Percentiles rank a stretch among this genome's conserved stretches.
phyloP scores from a whole-genome alignment of 1,140 invertebrate species.

The Gryon sp. region DNA sequence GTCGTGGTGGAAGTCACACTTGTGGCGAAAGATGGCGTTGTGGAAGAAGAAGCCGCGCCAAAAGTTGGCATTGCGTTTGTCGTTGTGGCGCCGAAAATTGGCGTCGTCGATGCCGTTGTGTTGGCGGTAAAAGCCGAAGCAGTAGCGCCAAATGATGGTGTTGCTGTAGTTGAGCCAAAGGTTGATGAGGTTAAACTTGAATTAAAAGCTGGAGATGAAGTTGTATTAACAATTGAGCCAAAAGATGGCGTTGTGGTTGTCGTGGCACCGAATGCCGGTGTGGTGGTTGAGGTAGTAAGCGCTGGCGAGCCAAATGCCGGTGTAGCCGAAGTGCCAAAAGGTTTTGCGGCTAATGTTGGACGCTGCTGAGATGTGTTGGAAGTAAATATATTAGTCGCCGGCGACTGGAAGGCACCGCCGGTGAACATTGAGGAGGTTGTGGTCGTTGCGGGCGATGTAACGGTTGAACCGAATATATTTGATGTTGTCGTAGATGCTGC shows the following conservation, averaged over 20 bases:
- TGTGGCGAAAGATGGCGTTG: conserved; percentile 36
- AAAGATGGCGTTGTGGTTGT: conserved; percentile 24
- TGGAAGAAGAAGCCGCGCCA: not conserved
- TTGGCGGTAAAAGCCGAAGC: conserved; percentile 3
- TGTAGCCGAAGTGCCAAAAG: conserved; percentile 22
- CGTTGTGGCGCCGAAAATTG: conserved; percentile 23
- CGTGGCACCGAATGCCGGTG: conserved; percentile 14
- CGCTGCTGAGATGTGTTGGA: conserved; percentile 16
- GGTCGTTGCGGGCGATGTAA: conserved; percentile 11
- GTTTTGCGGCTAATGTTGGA: conserved; percentile 4
- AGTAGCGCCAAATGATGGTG: conserved; percentile 33
- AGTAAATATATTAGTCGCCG: too few relatives aligned
- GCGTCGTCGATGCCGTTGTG: conserved; percentile 12
- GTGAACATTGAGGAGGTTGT: conserved; percentile 12
- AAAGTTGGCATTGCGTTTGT: conserved; percentile 7
- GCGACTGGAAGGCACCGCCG: not conserved
- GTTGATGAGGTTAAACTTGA: not conserved
- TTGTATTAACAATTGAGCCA: not conserved
- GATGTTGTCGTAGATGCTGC: too few relatives aligned
- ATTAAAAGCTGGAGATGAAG: not conserved
- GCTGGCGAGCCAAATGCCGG: conserved; percentile 8
- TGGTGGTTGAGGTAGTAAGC: conserved; percentile 6
- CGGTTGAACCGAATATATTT: conserved; percentile 24
- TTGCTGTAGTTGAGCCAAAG: conserved; percentile 7
- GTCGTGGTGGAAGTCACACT: conserved; percentile 2